These are phyloP conservation scores for Gibbula magus DNA, from an alignment of 2,888 invertebrate genomes.

Conservation along the genomic window DNA sequence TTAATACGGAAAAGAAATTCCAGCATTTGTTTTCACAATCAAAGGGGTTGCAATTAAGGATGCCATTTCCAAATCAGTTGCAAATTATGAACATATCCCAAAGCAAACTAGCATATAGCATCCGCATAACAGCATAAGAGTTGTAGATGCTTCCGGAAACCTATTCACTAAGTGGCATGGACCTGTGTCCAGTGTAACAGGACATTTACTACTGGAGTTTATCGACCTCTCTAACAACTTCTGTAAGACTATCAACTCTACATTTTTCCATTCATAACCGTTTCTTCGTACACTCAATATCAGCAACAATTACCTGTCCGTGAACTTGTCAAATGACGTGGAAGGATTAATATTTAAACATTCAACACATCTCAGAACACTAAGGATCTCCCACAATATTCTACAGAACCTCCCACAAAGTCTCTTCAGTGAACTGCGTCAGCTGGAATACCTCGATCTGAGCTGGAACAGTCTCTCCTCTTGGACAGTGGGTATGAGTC, in stretches of 20 bases:
- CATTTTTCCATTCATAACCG: background rate
- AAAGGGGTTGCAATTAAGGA: no score
- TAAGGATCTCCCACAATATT: conserved; percentile 31
- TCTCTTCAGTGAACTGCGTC: conserved; percentile 25
- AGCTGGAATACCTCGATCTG: conserved; percentile 29
- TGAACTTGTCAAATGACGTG: background rate
- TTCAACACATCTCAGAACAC: background rate
- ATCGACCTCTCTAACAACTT: conserved; percentile 34
- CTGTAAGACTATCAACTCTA: background rate
- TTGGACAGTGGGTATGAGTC: conserved; percentile 27
- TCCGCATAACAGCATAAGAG: conserved; percentile 23
- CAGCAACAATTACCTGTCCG: conserved; percentile 30
- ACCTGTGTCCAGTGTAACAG: background rate
- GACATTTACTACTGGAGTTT: conserved; percentile 5
- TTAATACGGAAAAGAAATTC: no score
- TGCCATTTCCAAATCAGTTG: background rate
- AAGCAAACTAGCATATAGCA: background rate
- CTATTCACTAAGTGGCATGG: conserved; percentile 32
- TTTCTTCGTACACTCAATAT: conserved; percentile 26
- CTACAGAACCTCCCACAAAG: conserved; percentile 25
- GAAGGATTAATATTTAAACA: conserved; percentile 31
- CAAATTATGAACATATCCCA: background rate
- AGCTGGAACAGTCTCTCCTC: conserved; percentile 30
- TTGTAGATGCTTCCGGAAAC: conserved; percentile 28
- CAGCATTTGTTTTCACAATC: no score